phyloP scores from a whole-genome alignment of 2,113 vertebrate species.

The Pandion haliaetus region DNA sequence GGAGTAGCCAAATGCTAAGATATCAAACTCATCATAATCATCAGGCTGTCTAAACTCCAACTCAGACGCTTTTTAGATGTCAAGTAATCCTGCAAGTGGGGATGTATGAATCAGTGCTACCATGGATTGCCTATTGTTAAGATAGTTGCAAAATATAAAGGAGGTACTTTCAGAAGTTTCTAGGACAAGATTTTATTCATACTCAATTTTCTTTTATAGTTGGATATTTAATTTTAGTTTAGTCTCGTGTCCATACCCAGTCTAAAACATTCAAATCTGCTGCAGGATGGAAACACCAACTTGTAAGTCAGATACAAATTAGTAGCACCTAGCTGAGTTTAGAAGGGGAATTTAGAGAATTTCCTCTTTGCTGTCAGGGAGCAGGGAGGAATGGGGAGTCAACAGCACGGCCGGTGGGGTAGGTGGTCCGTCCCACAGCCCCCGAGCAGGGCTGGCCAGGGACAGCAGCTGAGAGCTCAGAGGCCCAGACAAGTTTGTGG shows the following conservation, averaged over 20 bases:
- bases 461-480: neutral
- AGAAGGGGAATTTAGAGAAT: neutral
- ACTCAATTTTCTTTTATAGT: neutral
- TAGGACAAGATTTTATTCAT: neutral
- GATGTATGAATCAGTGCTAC: constrained; percentile 37
- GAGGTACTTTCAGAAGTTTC: constrained; percentile 15
- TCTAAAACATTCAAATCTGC: neutral
- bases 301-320: neutral
- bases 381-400: neutral
- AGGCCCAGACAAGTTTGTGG: neutral
- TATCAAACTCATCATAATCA: neutral
- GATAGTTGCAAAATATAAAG: neutral
- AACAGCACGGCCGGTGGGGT: fast-evolving
- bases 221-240: neutral
- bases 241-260: neutral
- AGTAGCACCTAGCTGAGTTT: neutral
- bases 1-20: neutral
- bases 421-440: neutral
- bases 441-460: fast-evolving
- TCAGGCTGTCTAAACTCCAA: constrained; percentile 40
- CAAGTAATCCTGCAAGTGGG: neutral
- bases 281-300: neutral
- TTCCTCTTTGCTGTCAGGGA: neutral
- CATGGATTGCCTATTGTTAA: constrained; percentile 28
- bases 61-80: constrained; percentile 31